phyloP scores from a whole-genome alignment of 2,113 vertebrate genomes.

The Ochotona curzoniae region DNA sequence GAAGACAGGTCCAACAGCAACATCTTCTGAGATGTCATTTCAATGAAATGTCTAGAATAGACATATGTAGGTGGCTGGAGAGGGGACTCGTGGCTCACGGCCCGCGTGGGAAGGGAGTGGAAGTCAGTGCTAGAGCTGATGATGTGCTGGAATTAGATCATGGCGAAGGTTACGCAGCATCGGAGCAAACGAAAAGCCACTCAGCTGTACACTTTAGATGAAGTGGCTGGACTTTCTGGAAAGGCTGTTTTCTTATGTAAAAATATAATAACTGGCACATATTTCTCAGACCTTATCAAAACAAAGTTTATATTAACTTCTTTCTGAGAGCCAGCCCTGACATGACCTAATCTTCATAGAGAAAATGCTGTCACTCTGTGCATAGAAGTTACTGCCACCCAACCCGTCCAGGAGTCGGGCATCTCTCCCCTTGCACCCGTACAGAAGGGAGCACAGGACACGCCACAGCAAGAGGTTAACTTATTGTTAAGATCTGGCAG shows the following conservation, averaged over 20 bases:
- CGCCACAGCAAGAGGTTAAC: background rate
- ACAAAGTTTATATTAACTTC: conserved; percentile 1
- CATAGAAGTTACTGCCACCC: background rate
- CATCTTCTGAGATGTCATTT: background rate
- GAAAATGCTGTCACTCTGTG: conserved; percentile 28
- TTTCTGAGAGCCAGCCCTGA: background rate
- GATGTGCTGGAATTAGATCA: background rate
- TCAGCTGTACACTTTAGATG: background rate
- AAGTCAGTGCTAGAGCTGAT: background rate
- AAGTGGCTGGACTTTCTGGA: background rate
- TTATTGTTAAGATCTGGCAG: conserved; percentile 45
- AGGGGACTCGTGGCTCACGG: background rate
- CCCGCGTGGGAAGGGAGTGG: background rate
- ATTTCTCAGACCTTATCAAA: conserved; percentile 4
- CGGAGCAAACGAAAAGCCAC: background rate
- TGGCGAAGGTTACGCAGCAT: background rate
- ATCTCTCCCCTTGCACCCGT: background rate
- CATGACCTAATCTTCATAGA: conserved; percentile 8
- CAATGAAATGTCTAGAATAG: background rate
- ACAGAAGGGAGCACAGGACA: background rate
- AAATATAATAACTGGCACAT: background rate
- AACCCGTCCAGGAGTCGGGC: background rate
- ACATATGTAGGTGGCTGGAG: background rate
- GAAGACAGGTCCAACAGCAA: background rate
- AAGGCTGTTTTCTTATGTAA: background rate